Evolutionary conservation across 2,797 vertebrate genomes (phyloP).

Genomic region (Peromyscus melanophrys): DNA sequence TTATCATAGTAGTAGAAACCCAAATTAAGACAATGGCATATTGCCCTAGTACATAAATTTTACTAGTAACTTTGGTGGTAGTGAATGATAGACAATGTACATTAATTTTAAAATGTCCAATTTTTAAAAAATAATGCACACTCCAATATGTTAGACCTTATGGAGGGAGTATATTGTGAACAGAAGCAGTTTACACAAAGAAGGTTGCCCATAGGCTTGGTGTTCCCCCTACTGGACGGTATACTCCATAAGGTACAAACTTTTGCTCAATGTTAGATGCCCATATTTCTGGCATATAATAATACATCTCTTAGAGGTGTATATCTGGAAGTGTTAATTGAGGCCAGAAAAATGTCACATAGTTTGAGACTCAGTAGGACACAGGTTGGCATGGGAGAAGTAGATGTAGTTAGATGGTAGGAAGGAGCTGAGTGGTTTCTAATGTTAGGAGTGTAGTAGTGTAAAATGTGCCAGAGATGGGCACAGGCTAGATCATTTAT

Average conservation of each 20-base stretch:
- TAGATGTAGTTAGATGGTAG: neutral
- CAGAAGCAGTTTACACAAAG: neutral
- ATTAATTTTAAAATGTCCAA: neutral
- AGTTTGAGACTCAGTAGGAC: neutral
- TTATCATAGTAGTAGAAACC: neutral
- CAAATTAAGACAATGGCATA: neutral
- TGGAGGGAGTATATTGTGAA: neutral
- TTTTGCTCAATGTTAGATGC: neutral
- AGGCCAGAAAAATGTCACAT: neutral
- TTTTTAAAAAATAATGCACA: neutral
- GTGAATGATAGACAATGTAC: neutral
- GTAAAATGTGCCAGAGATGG: neutral
- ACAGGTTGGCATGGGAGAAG: neutral
- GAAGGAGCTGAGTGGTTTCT: neutral
- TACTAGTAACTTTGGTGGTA: neutral
- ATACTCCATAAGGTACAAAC: neutral
- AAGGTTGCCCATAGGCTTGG: neutral
- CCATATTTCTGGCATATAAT: neutral
- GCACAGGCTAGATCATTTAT: neutral
- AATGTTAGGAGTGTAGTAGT: neutral
- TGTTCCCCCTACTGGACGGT: neutral
- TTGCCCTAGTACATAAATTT: neutral
- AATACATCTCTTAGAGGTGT: neutral
- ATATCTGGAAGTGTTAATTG: neutral
- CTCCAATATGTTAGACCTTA: neutral